Base-by-base conservation (phyloP, 1,140 invertebrate species). In the Drosophila lacteicornis region DNA sequence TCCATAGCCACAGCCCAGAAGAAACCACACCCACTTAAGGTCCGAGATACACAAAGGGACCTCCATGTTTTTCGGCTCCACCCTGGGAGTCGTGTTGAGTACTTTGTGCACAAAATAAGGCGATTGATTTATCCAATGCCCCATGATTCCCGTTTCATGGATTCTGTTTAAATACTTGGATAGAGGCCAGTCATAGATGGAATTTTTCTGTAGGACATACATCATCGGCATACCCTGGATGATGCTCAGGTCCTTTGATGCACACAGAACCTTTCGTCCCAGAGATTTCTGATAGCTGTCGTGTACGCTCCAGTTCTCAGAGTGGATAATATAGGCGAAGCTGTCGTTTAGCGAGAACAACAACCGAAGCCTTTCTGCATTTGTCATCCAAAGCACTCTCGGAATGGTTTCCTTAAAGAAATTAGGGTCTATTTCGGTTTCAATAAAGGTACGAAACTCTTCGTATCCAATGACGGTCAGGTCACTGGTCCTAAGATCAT, bases 401-500 rank as follows among this genome's bases (percentile, higher is more conserved):
- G 3, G 19, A 27, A 19, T n/a, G 38, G 9, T 11, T 33, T 19
- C 15, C 2, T 9, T 25, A 0, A 65, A n/a, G 4, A n/a, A 59
- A 7, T 50, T 30, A 1, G 3, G 1, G 3, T 25, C 40, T 5
- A 65, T 0, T 2, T 22, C 22, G 1, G 13, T 25, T 12, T 57
- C 61, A n/a, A 51, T 36, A 8, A n/a, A 13, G 4, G 8, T 9
- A 13, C 11, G 36, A 0, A 38, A 22, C 4, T 1, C 13, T 0
- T 17, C 2, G 1, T 30, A 30, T 3, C 49, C 19, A 0, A 58
- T 12, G 0, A 80, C 55, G 17, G 46, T 2, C 9, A 84, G 2
- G 9, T 46, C 53, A 57, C 82, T 84, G 7, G 42, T 17, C 0
- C 68, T 43, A n/a, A 83, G n/a, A 4, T 83, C 66, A 1, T 79